Evolutionary conservation across 1,140 invertebrate genomes (phyloP).

Genomic region (Sesamia nonagrioides): DNA sequence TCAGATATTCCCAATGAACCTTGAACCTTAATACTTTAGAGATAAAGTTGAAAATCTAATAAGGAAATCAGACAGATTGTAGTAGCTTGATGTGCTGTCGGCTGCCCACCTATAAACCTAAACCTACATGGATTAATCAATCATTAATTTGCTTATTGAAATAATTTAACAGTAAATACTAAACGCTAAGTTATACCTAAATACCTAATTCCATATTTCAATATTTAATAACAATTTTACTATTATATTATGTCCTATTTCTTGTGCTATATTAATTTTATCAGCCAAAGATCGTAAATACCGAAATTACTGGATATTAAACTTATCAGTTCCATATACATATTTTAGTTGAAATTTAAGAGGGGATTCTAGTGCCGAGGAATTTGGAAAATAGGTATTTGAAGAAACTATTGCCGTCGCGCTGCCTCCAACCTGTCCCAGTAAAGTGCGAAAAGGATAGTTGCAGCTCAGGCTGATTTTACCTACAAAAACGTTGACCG

Average conservation of each 20-base stretch:
- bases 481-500: too few relatives aligned
- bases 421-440: too few relatives aligned
- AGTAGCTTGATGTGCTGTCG: too few relatives aligned
- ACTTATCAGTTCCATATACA: conserved; percentile 18
- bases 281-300: conserved; percentile 3
- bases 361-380: too few relatives aligned
- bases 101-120: neutral
- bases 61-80: too few relatives aligned
- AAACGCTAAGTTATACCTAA: neutral
- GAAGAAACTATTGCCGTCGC: too few relatives aligned
- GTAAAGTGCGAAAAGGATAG: too few relatives aligned
- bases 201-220: neutral
- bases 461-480: too few relatives aligned
- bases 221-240: conserved; percentile 41
- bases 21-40: too few relatives aligned
- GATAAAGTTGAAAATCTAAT: too few relatives aligned
- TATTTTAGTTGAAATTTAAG: conserved; percentile 33
- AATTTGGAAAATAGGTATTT: too few relatives aligned
- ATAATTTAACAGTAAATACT: conserved; percentile 1
- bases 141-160: neutral
- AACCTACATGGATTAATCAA: neutral
- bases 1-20: too few relatives aligned
- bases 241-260: neutral
- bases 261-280: conserved; percentile 24
- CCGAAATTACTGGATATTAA: neutral